phyloP scores from a whole-genome alignment of 2,888 invertebrate species.

The Phengaris arion region DNA sequence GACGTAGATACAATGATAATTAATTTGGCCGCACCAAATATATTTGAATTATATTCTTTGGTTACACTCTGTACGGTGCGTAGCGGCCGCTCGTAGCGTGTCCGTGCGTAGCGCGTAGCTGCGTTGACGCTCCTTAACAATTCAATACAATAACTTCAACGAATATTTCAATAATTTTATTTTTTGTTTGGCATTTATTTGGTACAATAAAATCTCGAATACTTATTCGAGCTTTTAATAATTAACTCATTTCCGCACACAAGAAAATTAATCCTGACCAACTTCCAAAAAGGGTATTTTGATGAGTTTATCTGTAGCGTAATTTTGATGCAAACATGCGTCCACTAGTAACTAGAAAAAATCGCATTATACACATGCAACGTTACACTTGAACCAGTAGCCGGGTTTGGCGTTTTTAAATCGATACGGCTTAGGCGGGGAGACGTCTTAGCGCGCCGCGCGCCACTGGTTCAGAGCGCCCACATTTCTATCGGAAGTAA shows the following conservation, averaged over 20 bases:
- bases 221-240: not conserved
- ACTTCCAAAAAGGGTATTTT: too few species aligned
- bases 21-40: too few species aligned
- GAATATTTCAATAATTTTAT: not conserved
- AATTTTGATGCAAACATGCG: too few species aligned
- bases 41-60: too few species aligned
- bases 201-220: not conserved
- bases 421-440: constrained; percentile 65
- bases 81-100: not conserved
- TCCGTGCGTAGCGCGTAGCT: not conserved
- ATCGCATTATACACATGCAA: constrained; percentile 12
- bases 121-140: not conserved
- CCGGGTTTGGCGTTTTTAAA: constrained; percentile 47
- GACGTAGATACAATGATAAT: too few species aligned
- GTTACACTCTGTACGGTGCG: not conserved
- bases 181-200: not conserved
- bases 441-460: constrained; percentile 29
- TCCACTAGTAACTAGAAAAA: not conserved
- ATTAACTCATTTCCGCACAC: too few species aligned
- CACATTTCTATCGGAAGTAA: constrained; percentile 72
- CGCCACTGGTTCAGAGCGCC: constrained; percentile 59
- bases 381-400: constrained; percentile 33
- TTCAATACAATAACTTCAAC: constrained; percentile 12
- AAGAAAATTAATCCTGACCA: too few species aligned
- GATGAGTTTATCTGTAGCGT: too few species aligned